phyloP scores from a whole-genome alignment of 2,797 vertebrate genomes.

The Argya squamiceps region DNA sequence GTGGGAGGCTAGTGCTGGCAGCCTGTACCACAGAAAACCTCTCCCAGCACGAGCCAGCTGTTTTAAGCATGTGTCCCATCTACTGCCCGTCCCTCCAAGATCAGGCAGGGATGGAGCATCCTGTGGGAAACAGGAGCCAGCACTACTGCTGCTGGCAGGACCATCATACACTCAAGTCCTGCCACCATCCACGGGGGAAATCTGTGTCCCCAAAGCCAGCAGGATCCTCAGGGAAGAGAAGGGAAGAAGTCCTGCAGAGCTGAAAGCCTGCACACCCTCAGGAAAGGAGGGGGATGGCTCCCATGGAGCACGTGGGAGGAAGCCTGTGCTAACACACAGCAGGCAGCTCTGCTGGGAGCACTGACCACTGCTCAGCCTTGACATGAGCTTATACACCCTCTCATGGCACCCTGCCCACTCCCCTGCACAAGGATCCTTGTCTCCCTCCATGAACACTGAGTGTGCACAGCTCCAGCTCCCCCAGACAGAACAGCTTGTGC shows the following conservation, averaged over 20 bases:
- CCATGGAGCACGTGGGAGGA: not conserved
- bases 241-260: not conserved
- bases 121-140: not conserved
- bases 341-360: not conserved
- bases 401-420: not conserved
- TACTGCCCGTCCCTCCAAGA: not conserved
- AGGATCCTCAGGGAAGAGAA: not conserved
- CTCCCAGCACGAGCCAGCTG: not conserved
- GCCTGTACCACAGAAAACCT: not conserved
- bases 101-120: not conserved
- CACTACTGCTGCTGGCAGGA: not conserved
- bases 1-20: constrained; percentile 51
- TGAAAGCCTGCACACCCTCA: not conserved
- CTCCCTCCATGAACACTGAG: not conserved
- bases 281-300: not conserved
- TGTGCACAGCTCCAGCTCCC: not conserved
- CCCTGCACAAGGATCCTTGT: not conserved
- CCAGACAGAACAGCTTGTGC: not conserved
- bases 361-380: not conserved
- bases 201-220: not conserved
- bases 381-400: not conserved
- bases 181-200: not conserved
- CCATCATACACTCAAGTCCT: not conserved
- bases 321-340: not conserved
- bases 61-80: not conserved